Conservation (phyloP, 2,113 vertebrate species). For the Grus americana region DNA sequence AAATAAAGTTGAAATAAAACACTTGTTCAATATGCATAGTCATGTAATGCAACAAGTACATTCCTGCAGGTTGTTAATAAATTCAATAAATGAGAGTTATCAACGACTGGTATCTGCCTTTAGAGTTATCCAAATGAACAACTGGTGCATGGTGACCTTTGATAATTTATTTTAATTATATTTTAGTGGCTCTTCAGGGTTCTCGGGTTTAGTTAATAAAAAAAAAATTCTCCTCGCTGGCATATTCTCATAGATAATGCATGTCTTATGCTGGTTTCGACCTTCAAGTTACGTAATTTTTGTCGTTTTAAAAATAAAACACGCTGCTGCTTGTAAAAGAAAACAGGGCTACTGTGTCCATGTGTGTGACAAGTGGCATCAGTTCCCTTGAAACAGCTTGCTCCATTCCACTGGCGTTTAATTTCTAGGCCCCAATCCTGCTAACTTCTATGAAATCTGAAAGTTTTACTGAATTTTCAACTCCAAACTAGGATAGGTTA, state of each 20-base stretch:
- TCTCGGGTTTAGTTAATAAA: neutral
- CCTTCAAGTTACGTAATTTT: neutral
- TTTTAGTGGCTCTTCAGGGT: neutral
- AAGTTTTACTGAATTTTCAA: neutral
- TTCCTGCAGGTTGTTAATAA: conserved; percentile 52
- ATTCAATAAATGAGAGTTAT: conserved; percentile 49
- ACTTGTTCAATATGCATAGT: conserved; percentile 12
- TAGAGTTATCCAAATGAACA: conserved; percentile 30
- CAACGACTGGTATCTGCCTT: conserved; percentile 27
- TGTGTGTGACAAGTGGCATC: neutral
- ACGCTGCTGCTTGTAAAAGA: neutral
- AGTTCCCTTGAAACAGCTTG: neutral
- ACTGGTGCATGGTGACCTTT: conserved; percentile 50
- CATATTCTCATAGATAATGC: neutral
- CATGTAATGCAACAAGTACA: neutral
- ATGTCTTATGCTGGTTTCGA: neutral
- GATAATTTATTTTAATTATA: conserved; percentile 32
- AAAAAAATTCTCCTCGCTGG: neutral
- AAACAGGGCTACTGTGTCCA: neutral
- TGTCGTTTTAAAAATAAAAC: neutral
- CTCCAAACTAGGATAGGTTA: neutral
- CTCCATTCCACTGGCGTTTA: rapidly evolving
- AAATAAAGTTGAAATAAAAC: neutral
- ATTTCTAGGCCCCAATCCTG: neutral
- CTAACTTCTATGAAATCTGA: neutral